Base-by-base conservation (phyloP, 1,140 invertebrate species). In the Tachypleus tridentatus region DNA sequence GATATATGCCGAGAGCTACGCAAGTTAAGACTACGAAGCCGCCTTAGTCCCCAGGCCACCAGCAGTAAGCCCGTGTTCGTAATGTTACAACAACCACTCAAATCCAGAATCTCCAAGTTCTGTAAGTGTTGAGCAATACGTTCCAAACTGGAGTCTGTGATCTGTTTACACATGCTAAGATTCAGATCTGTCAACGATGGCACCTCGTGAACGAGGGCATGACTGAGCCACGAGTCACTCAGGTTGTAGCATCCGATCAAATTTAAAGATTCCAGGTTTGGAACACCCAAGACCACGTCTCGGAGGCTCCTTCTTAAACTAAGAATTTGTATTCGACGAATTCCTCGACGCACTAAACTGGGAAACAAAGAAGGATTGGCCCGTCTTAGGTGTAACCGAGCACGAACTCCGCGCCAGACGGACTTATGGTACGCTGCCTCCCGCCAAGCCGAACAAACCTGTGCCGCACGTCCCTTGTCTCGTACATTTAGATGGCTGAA, bases 161-260 rank as follows among this genome's bases (percentile, higher is more conserved):
- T 86, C 79, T 95, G 92, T 77, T 97, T 97, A 79, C 94, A 97
- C 58, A 97, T 80, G 4, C 89, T 93, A 8, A 97, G 80, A 75
- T 97, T 90, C 52, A 97, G 80, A 64, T 86, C 81, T 58, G 85
- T 87, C 3, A 97, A 79, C 10, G 84, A 82, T 48, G 85, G 83
- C 62, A 87, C 77, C 5, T 69, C 60, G 8, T 64, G 58, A 4
- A 52, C n/a, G 71, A 96, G 87, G 1, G 91, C 91, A 70, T 87
- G 87, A 5, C 83, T 84, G 53, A 97, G 77, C n/a, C 87, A 87
- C 73, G 88, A 85, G 72, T 83, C 82, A 48, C 89, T 91, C 48
- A 97, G 84, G 75, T 91, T 94, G 78, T 91, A 97, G 76, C 93
- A 97, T 8, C 93, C 93, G 72, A 88, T 91, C 4, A 97, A 79